phyloP scores from a whole-genome alignment of 1,140 invertebrate species.

The Meteorus sp. region DNA sequence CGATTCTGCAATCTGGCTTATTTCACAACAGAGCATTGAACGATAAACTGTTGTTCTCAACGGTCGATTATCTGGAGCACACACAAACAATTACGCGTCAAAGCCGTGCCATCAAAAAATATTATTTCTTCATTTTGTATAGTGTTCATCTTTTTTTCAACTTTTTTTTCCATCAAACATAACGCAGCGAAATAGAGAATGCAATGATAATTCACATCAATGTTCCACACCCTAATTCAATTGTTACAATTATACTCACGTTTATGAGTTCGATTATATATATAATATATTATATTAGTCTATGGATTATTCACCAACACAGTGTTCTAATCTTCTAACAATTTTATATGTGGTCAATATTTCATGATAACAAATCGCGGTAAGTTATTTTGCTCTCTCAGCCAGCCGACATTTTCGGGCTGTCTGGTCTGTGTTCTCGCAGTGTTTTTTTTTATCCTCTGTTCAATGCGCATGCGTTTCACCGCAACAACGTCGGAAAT shows the following conservation, averaged over 20 bases:
- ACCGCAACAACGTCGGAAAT: constrained; percentile 27
- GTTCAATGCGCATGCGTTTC: constrained; percentile 37
- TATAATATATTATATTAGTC: no score
- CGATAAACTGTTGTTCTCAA: no score
- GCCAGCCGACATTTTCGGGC: constrained; percentile 41
- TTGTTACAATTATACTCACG: no score
- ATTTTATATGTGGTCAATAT: constrained; percentile 19
- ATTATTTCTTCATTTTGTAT: constrained; percentile 2
- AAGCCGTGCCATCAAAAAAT: constrained; percentile 18
- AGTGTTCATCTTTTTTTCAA: not conserved
- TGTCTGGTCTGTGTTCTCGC: constrained; percentile 36
- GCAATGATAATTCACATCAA: no score
- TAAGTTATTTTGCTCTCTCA: constrained; percentile 16
- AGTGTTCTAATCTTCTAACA: constrained; percentile 25
- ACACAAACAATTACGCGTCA: constrained; percentile 29
- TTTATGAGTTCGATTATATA: no score
- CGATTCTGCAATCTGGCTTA: no score
- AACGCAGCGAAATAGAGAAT: not conserved
- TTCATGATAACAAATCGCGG: constrained; percentile 28
- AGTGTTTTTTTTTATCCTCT: no score
- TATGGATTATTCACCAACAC: constrained; percentile 22
- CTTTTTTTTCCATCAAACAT: not conserved
- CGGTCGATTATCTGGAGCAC: constrained; percentile 31
- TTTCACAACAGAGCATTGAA: no score
- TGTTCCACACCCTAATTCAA: no score